phyloP scores from a whole-genome alignment of 2,888 invertebrate genomes.

The Crocallis elinguaria region DNA sequence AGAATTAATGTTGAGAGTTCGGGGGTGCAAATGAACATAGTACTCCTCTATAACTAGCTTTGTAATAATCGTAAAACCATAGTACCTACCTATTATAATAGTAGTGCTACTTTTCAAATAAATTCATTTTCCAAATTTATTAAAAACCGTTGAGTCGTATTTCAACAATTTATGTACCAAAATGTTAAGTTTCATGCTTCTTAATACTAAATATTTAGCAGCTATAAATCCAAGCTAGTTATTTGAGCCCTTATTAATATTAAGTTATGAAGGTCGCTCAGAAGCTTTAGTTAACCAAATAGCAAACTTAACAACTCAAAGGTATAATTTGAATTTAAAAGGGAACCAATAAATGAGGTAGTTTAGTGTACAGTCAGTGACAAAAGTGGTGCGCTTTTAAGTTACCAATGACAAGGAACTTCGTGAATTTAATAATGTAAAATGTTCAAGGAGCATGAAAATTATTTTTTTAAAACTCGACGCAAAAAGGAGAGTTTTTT shows the following conservation, averaged over 20 bases:
- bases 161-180: background rate
- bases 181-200: slow-evolving; percentile 8
- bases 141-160: background rate
- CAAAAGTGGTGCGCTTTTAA: background rate
- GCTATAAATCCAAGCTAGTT: slow-evolving; percentile 16
- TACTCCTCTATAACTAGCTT: no score
- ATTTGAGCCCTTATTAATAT: slow-evolving; percentile 1
- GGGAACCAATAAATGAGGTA: background rate
- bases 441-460: no score
- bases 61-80: no score
- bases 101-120: background rate
- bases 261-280: slow-evolving; percentile 3
- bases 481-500: no score
- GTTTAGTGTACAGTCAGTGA: background rate
- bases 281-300: background rate
- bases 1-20: no score
- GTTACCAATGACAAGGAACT: no score
- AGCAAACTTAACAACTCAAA: slow-evolving; percentile 1
- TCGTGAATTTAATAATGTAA: background rate
- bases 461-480: no score
- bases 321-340: slow-evolving; percentile 2
- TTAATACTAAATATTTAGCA: slow-evolving; percentile 34
- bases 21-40: no score
- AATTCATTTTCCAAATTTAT: background rate
- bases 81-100: no score